Evolutionary conservation across 2,797 vertebrate genomes (phyloP), one percentile per base, ranked within the genome.

Genomic region (Pelodytes ibericus): DNA sequence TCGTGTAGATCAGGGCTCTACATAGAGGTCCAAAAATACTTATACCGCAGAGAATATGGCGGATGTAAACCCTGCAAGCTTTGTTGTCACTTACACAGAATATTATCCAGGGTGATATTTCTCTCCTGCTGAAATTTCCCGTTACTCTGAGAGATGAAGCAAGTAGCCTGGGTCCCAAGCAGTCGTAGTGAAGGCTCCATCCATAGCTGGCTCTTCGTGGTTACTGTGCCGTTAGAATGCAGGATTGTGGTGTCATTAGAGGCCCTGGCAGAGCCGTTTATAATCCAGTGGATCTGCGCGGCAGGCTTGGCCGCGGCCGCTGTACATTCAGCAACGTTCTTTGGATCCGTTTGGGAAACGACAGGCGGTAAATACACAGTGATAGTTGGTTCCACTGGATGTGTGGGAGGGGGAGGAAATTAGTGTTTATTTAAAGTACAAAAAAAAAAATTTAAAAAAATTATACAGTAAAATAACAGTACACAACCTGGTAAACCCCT

Each of bases 241-340:
- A 4, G 18, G n/a, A 18, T 9, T 5, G 2, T 13, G 0, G 26
- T 2, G 11, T 44, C 39, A 44, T 49, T 13, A 3, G 41, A 49
- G 11, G 41, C 27, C 16, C n/a, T 25, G 47, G 41, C n/a, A 44
- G 47, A 18, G 2, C 39, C 63, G 27, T n/a, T 3, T 29, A 16
- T 66, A 6, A 66, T 49, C 63, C 63, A 66, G 13, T 47, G 33
- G 63, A 66, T 66, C 41, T 47, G 33, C 3, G 33, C 63, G 26
- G 41, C 4, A 0, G 63, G 63, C 44, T 66, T 66, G 41, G 63
- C 63, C 2, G 18, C 41, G 10, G 8, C 11, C 15, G 16, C 39
- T 44, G 27, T 10, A 25, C 53, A 57, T 57, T 57, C 53, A 25
- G 53, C 53, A n/a, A 57, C 53, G 8, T 22, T 25, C 1, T 25